Base-by-base conservation (phyloP, 2,888 invertebrate genomes). In the Timandra comae region DNA sequence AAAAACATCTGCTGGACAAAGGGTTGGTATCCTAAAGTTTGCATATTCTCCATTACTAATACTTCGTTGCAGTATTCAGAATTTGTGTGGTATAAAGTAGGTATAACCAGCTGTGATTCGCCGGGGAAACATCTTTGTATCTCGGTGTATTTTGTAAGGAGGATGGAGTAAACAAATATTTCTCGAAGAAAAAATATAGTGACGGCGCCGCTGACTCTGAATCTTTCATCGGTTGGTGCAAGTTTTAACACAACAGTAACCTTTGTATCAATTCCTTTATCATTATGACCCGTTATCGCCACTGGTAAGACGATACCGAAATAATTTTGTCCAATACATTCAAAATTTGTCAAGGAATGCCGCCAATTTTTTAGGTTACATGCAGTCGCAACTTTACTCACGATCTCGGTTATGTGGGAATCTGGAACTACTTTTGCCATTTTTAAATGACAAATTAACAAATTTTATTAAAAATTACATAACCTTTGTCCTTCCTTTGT, bases 221-320 rank as follows among this genome's bases (percentile, higher is more conserved):
- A 82, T 38, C 63, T 59, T 38, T 79, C 77, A 41, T 82, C 75
- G 2, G 60, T 71, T 3, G 85, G 84, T 27, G 84, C 79, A 33
- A 81, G 52, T 58, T 85, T 85, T 33, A 84, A 50, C 29, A 80
- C 67, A 13, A 80, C 31, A 20, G 55, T 39, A n/a, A 73, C 44
- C 21, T 57, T 42, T 21, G 45, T 36, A 43, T 1, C 43, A 50
- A 22, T 56, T 23, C 5, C 3, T 21, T 29, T 37, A 38, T 47
- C 52, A 7, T 30, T 12, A 35, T 16, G 35, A 9, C 70, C 76
- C 12, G 40, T 46, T 42, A 84, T 43, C 25, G 52, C 41, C 25
- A 77, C 47, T 3, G 84, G 82, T 22, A 82, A 47, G 12, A 84
- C 52, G 27, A 75, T 51, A 19, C 81, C 84, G 22, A 85, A 85